Conservation (phyloP, 2,888 invertebrate species). For the Minunthozetes semirufus region DNA sequence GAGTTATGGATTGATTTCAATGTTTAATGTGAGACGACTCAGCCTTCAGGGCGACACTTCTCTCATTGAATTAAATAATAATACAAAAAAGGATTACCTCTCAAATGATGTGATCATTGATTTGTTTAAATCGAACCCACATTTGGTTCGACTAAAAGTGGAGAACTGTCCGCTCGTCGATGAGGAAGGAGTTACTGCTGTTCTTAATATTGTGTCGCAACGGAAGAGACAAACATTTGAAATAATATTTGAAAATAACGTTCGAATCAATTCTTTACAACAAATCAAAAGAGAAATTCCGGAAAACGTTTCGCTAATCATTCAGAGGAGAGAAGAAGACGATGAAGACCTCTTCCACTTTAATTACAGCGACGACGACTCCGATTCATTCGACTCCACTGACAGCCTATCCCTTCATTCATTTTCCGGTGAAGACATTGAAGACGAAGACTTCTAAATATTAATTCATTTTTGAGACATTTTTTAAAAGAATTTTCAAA, state of each 20-base stretch:
- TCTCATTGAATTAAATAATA: not conserved
- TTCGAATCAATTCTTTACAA: not conserved
- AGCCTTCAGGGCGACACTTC: not conserved
- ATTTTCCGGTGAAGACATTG: not conserved
- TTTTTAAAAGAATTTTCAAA: too few relatives aligned
- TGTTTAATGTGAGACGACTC: not conserved
- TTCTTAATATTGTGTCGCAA: not conserved
- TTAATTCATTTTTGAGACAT: not conserved
- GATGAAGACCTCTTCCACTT: not conserved
- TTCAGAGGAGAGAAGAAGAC: not conserved
- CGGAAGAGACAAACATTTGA: not conserved
- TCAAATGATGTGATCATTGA: not conserved
- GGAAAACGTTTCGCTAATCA: not conserved
- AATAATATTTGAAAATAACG: not conserved
- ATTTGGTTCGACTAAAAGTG: not conserved
- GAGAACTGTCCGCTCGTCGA: slow-evolving; percentile 15
- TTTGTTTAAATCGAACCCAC: not conserved
- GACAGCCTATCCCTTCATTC: not conserved
- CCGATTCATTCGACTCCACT: not conserved
- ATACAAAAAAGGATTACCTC: not conserved
- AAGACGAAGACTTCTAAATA: not conserved
- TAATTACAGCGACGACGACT: not conserved
- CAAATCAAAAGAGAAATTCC: not conserved
- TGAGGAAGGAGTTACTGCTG: not conserved
- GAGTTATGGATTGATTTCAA: not conserved